These are phyloP conservation scores for Folsomia manolachei DNA, from an alignment of 2,888 invertebrate species.

Conservation along the genomic window DNA sequence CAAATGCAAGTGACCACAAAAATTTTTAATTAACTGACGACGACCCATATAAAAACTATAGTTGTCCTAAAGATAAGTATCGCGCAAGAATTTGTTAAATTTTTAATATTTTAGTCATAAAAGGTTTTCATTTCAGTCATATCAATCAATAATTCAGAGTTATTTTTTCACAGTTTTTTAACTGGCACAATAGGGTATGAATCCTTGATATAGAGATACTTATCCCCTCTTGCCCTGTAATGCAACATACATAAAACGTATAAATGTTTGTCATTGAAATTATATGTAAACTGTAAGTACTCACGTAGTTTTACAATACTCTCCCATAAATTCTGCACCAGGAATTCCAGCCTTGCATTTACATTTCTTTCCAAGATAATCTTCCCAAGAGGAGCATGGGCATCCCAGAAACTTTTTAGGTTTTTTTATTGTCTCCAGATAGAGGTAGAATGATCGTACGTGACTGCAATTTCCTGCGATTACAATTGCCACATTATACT, in stretches of 20 bases:
- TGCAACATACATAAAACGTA: too few species aligned
- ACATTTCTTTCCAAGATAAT: conserved; percentile 26
- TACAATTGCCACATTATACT: not conserved
- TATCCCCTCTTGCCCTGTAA: conserved; percentile 36
- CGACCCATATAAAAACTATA: too few species aligned
- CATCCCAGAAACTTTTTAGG: conserved; percentile 41
- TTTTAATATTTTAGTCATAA: too few species aligned
- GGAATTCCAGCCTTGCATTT: conserved; percentile 19
- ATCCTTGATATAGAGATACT: conserved; percentile 23
- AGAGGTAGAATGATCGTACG: conserved; percentile 33
- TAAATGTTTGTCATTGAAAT: too few species aligned
- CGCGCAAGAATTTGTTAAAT: too few species aligned
- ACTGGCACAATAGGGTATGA: not conserved
- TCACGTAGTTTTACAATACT: conserved; percentile 34
- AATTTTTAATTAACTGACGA: too few species aligned
- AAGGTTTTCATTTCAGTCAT: too few species aligned
- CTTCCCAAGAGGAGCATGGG: conserved; percentile 33
- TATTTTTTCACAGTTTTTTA: too few species aligned
- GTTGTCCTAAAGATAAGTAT: too few species aligned
- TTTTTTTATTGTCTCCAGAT: conserved; percentile 33
- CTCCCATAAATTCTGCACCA: conserved; percentile 38
- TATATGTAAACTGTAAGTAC: not conserved
- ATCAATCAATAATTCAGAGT: too few species aligned
- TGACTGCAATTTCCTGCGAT: conserved; percentile 39
- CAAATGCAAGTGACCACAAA: too few species aligned